Base-by-base conservation (phyloP, 1,140 invertebrate species). In the Philotrypesis tridentata region DNA sequence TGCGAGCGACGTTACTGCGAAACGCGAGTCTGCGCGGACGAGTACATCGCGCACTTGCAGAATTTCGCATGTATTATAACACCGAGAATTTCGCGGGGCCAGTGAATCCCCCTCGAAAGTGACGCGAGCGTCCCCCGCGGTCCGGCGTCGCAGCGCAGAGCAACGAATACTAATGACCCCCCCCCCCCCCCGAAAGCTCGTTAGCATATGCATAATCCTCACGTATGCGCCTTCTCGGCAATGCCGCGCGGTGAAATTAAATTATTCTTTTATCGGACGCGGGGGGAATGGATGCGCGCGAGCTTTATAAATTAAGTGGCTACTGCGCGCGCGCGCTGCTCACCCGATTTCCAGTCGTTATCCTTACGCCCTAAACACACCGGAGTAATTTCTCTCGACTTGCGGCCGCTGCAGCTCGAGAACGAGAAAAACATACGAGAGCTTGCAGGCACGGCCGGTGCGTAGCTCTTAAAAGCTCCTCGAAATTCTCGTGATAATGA, bases 401-500 rank as follows among this genome's bases (percentile, higher is more conserved):
- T n/a, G n/a, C 25, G 21, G n/a, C 23, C 17, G 31, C 67, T 7
- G 17, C 27, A n/a, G 27, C 31, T 33, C 31, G 31, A 31, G 2
- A 9, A n/a, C n/a, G n/a, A 4, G 17, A 55, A 27, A 65, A 65
- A 14, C 1, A 0, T 63, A 27, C 23, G 27, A 65, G 14, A 29
- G 67, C 27, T 4, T 8, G 9, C n/a, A n/a, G n/a, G n/a, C n/a
- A n/a, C n/a, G n/a, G n/a, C n/a, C n/a, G n/a, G n/a, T n/a, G n/a
- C n/a, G n/a, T n/a, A n/a, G n/a, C 27, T 27, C 9, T 25, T 27
- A 11, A 65, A 23, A 14, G 72, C 23, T 17, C 23, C 23, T 17
- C 14, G 43, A 23, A 60, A 74, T 74, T 74, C 60, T 74, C 17
- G 43, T 74, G 60, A 74, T 74, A 74, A 74, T 74, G 21, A 74